Evolutionary conservation across 2,113 vertebrate species (phyloP).

Genomic region (Neopipo cinnamomea): DNA sequence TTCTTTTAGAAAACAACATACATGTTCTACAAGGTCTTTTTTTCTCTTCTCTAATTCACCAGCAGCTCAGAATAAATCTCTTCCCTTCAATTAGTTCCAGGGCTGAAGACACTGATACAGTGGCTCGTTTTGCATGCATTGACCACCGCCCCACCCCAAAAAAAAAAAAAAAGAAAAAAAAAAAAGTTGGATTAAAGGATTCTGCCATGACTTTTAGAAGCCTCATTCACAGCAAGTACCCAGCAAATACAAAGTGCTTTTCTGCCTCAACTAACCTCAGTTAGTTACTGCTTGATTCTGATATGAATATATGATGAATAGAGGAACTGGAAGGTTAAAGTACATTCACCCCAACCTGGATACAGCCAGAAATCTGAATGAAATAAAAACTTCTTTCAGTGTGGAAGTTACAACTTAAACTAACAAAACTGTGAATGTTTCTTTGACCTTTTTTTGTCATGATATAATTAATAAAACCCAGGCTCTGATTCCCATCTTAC

Average conservation of each 20-base stretch:
- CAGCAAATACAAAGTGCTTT: constrained; percentile 29
- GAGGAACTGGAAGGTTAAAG: neutral
- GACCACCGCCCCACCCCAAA: neutral
- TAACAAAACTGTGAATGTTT: neutral
- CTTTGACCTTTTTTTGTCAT: neutral
- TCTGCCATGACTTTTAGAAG: neutral
- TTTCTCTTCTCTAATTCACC: neutral
- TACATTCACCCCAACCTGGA: neutral
- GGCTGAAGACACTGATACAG: constrained; percentile 18
- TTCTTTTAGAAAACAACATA: neutral
- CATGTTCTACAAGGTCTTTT: neutral
- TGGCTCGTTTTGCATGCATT: constrained; percentile 14
- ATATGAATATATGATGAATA: neutral
- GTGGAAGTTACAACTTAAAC: neutral
- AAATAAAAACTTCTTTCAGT: neutral
- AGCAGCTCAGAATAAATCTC: constrained; percentile 16
- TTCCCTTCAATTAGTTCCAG: constrained; percentile 34
- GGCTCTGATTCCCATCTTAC: neutral
- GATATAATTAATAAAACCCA: neutral
- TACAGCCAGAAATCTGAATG: neutral
- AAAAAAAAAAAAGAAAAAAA: neutral
- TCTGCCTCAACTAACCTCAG: constrained; percentile 49
- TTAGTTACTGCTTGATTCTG: neutral
- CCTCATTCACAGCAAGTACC: neutral
- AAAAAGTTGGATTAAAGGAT: constrained; percentile 27